Evolutionary conservation across 2,113 vertebrate species (phyloP), one percentile per base, ranked within the genome.

Genomic region (Neotoma lepida): DNA sequence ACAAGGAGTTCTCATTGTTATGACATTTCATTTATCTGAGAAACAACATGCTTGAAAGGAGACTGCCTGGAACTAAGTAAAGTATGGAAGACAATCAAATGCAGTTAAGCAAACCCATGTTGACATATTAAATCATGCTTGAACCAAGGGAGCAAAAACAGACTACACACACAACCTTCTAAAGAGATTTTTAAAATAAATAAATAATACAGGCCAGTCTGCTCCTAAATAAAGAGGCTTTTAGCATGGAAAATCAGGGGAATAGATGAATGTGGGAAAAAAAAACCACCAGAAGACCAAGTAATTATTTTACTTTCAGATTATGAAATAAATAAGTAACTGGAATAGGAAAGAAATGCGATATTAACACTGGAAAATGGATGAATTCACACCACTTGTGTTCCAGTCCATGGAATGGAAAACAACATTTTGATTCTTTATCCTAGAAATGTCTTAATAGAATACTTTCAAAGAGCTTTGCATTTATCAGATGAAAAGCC

Each of bases 101-200:
- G 77, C 96, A 89, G 97, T 98, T 98, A 97, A 97, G 97, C 97
- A 98, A 98, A 99, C 94, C 44, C 94, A 97, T 98, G 98, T 98
- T 98, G 98, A 98, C 98, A 97, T 97, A 98, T 97, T 98, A 98
- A 98, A 98, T 98, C 98, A 98, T 97, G 98, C 98, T 98, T 98
- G 98, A 98, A 98, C 96, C 93, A 96, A 95, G 91, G 98, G 97
- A 98, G 97, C 94, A 98, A 96, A 98, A 98, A 97, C 97, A 91
- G 98, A 95, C 4, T 49, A 98, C 88, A 95, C 95, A 97, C 97
- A 97, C 97, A 98, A 94, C 91, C 95, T 96, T 76, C 90, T 82
- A 26, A 88, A 96, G 91, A 97, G 33, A 93, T 85, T 89, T 93
- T 68, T 85, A 33, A 98, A 98, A 98, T 98, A 98, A 98, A 98